Evolutionary conservation across 2,113 vertebrate genomes (phyloP).

Genomic region (Forbesichthys papilliferus): DNA sequence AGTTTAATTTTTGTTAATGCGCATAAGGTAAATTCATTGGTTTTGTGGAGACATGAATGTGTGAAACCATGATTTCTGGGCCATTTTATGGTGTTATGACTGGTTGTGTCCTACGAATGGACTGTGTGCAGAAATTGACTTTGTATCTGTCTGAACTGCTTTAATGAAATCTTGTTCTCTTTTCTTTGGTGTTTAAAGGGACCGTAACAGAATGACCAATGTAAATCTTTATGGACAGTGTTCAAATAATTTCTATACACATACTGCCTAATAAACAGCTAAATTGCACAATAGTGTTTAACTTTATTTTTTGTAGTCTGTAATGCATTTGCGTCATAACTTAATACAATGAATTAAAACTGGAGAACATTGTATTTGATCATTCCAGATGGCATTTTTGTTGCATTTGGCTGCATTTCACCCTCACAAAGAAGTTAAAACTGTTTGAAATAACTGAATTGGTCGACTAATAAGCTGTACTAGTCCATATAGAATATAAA

Average conservation of each 20-base stretch:
- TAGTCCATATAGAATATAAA: no score
- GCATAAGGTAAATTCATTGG: constrained; percentile 15
- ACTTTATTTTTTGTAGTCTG: background rate
- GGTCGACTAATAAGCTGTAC: no score
- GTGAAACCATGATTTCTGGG: constrained; percentile 37
- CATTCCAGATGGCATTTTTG: no score
- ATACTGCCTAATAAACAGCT: constrained; percentile 82
- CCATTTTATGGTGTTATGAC: constrained; percentile 25
- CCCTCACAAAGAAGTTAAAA: no score
- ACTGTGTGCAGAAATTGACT: constrained; percentile 26
- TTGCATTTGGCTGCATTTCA: no score
- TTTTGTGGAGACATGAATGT: constrained; percentile 51
- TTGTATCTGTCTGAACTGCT: constrained; percentile 57
- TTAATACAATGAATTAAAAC: background rate
- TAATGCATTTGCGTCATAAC: background rate
- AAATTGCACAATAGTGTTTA: constrained; percentile 58
- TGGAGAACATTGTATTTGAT: no score
- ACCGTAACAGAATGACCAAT: constrained; percentile 69
- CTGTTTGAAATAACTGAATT: no score
- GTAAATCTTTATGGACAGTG: constrained; percentile 74
- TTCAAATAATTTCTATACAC: constrained; percentile 79
- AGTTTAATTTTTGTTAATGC: constrained; percentile 27
- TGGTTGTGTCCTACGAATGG: constrained; percentile 19
- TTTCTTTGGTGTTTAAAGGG: constrained; percentile 70
- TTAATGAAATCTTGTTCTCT: constrained; percentile 63